Base-by-base conservation (phyloP, 2,113 vertebrate genomes). In the Oreotrochilus melanogaster region DNA sequence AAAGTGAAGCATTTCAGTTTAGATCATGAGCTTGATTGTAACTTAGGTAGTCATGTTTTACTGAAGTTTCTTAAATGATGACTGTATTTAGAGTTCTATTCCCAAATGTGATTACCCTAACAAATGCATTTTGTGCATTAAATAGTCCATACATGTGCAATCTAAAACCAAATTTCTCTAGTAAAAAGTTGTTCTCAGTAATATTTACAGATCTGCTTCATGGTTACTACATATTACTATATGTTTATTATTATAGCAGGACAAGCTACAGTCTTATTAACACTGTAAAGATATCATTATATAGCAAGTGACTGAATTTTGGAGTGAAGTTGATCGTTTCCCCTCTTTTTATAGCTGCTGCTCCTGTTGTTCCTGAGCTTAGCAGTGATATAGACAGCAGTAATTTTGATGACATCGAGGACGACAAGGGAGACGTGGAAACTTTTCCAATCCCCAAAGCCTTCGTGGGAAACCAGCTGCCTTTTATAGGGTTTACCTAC, bases 361-460 rank as follows among this genome's bases (percentile, higher is more conserved):
- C 99, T 83, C 99, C 99, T 23, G 99, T 99, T 82, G 99, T 99
- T 58, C 99, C 99, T 51, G 99, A 99, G 96, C 98, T 99, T 95
- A 99, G 99, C 98, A 99, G 99, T 92, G 99, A 99, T 96, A 98
- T 99, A 92, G 99, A 99, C 96, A 99, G 99, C 96, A 99, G 99
- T 96, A 99, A 99, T 96, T 99, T 99, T 96, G 99, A 99, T 82
- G 99, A 99, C 92, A 99, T 99, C 47, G 99, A 99, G 97, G 99
- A 99, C 8, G 99, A 99, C 96, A 99, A 99, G 98, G 99, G 99
- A 95, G 99, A 99, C 4, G 99, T 98, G 28, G 99, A 99, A 98
- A 99, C 99, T 11, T 99, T 99, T 93, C 99, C 99, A 43, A 98
- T 98, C 33, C 99, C 99, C 18, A 99, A 99, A 98, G 99, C 99